A percentile compares a stretch with the other conserved stretches of the same genome.
These are phyloP conservation scores for Marasmarcha lunaedactyla DNA, from an alignment of 2,888 invertebrate genomes.

Conservation along the genomic window DNA sequence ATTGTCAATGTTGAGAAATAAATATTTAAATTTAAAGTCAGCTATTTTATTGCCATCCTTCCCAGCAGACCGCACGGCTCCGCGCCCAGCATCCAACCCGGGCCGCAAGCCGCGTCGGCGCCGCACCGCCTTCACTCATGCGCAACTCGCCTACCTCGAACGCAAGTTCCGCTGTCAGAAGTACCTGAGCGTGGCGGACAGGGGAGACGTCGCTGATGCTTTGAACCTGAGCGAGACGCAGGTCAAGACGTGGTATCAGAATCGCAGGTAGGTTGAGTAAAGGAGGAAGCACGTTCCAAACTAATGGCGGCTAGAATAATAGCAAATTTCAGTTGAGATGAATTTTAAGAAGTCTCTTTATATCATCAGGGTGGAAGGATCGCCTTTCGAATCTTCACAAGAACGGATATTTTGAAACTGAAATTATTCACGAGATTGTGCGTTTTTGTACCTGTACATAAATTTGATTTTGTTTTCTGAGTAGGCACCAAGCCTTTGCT, in stretches of 20 bases:
- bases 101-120: constrained; percentile 85
- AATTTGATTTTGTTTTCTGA: no score
- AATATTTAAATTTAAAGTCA: no score
- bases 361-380: no score
- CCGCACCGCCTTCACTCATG: constrained; percentile 93
- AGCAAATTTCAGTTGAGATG: constrained; percentile 1
- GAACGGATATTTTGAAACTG: no score
- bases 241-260: constrained; percentile 96
- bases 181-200: constrained; percentile 92
- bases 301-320: neutral
- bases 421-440: no score
- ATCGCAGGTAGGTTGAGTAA: constrained; percentile 79
- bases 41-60: no score
- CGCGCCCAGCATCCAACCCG: constrained; percentile 36
- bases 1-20: no score
- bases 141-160: constrained; percentile 91
- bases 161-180: constrained; percentile 94
- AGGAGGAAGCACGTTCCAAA: neutral
- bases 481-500: no score
- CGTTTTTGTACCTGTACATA: no score
- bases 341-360: no score
- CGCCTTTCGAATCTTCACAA: no score
- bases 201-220: constrained; percentile 92
- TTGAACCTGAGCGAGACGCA: constrained; percentile 92
- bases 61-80: constrained; percentile 30